These are phyloP conservation scores for Graptemys geographica DNA, from an alignment of 2,797 vertebrate genomes.

Conservation along the genomic window DNA sequence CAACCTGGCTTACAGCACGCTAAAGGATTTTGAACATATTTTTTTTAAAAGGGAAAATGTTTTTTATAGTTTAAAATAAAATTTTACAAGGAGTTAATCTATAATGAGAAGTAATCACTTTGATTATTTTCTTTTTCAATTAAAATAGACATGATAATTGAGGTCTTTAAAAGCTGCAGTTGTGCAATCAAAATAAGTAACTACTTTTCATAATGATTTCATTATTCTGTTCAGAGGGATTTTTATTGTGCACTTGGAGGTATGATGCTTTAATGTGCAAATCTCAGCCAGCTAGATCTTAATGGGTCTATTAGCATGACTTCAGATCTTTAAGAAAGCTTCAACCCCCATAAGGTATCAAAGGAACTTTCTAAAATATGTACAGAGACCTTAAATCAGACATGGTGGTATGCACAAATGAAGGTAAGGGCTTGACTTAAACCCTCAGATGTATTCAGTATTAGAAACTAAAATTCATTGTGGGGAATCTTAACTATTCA, in stretches of 20 bases:
- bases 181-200: not conserved
- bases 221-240: not conserved
- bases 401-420: not conserved
- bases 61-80: conserved; percentile 14
- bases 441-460: not conserved
- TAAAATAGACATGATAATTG: conserved; percentile 40
- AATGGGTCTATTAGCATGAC: not conserved
- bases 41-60: conserved; percentile 3
- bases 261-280: not conserved
- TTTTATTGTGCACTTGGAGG: not conserved
- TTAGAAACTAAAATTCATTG: not conserved
- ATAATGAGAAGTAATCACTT: not conserved
- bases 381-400: not conserved
- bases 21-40: not conserved
- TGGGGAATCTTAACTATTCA: not conserved
- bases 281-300: not conserved
- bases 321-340: not conserved
- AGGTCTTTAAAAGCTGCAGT: conserved; percentile 7
- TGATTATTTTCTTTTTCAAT: not conserved
- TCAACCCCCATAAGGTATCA: not conserved
- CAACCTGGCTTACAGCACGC: too few species aligned
- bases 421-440: not conserved
- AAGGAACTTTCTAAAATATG: not conserved
- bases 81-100: conserved; percentile 1
- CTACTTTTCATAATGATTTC: not conserved